Conservation (phyloP, 2,797 vertebrate species). For the Chelidonichthys spinosus region DNA sequence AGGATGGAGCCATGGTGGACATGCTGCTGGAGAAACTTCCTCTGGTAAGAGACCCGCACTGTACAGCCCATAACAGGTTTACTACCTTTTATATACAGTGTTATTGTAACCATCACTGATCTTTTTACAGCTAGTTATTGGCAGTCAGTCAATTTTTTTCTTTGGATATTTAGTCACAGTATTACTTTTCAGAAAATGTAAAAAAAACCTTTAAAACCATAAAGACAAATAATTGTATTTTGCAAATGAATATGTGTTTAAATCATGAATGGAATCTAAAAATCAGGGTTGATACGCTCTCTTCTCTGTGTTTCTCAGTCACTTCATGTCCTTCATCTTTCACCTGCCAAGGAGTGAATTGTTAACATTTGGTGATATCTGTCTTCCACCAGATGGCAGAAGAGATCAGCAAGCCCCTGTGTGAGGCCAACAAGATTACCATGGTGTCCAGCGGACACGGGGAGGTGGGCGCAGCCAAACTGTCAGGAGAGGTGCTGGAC, state of each 20-base stretch:
- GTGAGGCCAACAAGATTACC: conserved; percentile 86
- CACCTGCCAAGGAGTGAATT: not conserved
- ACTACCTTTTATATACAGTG: no score
- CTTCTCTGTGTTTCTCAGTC: not conserved
- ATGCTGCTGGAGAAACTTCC: conserved; percentile 93
- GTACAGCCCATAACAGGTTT: not conserved
- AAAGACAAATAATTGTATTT: not conserved
- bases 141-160: no score
- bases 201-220: not conserved
- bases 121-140: not conserved
- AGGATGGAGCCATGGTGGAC: conserved; percentile 92
- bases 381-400: conserved; percentile 85
- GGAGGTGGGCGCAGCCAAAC: conserved; percentile 87
- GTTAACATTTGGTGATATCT: not conserved
- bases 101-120: not conserved
- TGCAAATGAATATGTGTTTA: not conserved
- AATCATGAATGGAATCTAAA: not conserved
- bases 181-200: not conserved
- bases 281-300: not conserved
- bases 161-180: no score
- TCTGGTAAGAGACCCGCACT: conserved; percentile 76
- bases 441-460: conserved; percentile 89
- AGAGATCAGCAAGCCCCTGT: conserved; percentile 90
- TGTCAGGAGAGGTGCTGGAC: conserved; percentile 90
- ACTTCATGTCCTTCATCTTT: not conserved